Evolutionary conservation across 2,888 invertebrate species (phyloP).

Genomic region (Drosophila aldrichi): DNA sequence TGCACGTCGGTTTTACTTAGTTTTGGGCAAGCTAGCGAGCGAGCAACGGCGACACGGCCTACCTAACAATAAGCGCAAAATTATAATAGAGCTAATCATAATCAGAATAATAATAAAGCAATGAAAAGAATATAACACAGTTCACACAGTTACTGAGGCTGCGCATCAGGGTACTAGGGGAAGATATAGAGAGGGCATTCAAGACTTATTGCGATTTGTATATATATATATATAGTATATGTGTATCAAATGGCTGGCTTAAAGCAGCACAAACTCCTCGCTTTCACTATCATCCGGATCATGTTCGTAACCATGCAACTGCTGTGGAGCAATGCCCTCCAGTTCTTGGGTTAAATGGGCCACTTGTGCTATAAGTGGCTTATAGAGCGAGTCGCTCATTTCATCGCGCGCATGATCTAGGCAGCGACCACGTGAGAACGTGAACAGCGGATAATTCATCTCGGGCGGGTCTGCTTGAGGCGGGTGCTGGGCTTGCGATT

Average conservation of each 20-base stretch:
- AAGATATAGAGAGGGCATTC: constrained; percentile 11
- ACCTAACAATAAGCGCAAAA: constrained; percentile 29
- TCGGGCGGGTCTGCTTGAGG: constrained; percentile 84
- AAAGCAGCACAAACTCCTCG: constrained; percentile 91
- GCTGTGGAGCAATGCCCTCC: constrained; percentile 72
- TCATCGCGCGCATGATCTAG: constrained; percentile 85
- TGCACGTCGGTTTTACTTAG: constrained; percentile 55
- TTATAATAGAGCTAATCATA: constrained; percentile 9
- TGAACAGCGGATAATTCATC: constrained; percentile 91
- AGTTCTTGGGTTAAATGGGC: constrained; percentile 87
- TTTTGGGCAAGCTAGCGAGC: constrained; percentile 59
- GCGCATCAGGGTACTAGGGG: not conserved
- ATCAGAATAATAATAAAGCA: constrained; percentile 8
- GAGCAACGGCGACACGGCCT: constrained; percentile 49
- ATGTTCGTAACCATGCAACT: constrained; percentile 86
- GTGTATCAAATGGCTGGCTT: constrained; percentile 47
- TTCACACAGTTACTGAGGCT: constrained; percentile 29
- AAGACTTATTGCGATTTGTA: constrained; percentile 15
- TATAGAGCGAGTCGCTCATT: constrained; percentile 85
- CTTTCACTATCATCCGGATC: constrained; percentile 88
- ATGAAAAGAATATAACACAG: constrained; percentile 61
- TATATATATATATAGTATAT: not conserved
- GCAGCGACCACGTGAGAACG: constrained; percentile 91
- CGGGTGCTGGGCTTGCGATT: constrained; percentile 47
- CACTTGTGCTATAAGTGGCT: constrained; percentile 87